phyloP scores from a whole-genome alignment of 2,113 vertebrate genomes.

The Ivindomyrus marchei region DNA sequence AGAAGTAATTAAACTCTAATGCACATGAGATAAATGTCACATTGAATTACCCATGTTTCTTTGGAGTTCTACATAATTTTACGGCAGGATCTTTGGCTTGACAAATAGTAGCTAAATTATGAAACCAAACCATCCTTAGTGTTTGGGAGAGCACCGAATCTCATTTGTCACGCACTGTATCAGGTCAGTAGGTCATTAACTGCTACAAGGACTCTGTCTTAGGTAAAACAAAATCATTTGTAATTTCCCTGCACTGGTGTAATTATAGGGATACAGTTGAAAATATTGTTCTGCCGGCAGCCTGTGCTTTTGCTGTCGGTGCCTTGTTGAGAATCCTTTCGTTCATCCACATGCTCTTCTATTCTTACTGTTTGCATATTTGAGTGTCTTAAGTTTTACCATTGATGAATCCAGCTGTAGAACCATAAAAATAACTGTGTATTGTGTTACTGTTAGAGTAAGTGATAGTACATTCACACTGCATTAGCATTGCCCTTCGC shows the following conservation, averaged over 20 bases:
- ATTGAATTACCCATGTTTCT: not conserved
- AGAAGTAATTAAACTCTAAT: conserved; percentile 6
- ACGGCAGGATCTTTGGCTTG: not conserved
- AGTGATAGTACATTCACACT: not conserved
- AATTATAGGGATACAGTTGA: not conserved
- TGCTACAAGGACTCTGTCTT: not conserved
- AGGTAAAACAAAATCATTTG: not conserved
- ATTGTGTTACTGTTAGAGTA: not conserved
- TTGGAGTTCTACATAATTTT: not conserved
- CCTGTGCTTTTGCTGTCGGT: not conserved
- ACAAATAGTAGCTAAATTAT: not conserved
- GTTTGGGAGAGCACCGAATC: not conserved
- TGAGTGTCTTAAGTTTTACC: not conserved
- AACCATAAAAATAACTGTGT: not conserved
- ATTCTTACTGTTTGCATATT: not conserved
- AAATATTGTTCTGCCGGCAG: not conserved
- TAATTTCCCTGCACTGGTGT: not conserved
- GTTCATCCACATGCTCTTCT: not conserved
- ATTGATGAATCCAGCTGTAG: not conserved
- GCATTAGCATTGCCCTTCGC: not conserved
- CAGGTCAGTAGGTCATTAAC: not conserved
- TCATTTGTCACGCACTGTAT: not conserved
- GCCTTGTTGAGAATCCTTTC: not conserved
- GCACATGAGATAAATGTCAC: not conserved
- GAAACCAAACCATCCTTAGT: not conserved